phyloP scores from a whole-genome alignment of 2,113 vertebrate species.

The Rallus limicola region DNA sequence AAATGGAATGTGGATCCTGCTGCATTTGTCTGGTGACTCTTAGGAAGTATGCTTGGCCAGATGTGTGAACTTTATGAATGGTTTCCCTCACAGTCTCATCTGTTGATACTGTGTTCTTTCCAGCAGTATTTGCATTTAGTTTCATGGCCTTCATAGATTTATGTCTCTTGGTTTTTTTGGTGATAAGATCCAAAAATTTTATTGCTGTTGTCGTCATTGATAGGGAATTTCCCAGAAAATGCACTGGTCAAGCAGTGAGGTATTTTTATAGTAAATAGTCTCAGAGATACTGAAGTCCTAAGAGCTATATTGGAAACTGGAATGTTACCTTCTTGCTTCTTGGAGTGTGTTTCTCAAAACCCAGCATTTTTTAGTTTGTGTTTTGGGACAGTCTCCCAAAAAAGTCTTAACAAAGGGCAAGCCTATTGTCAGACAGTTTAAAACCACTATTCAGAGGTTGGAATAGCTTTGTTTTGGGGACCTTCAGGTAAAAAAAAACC shows the following conservation, averaged over 20 bases:
- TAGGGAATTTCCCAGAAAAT: background rate
- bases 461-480: background rate
- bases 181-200: background rate
- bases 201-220: background rate
- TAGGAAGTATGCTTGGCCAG: background rate
- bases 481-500: background rate
- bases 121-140: background rate
- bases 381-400: background rate
- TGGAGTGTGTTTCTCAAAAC: background rate
- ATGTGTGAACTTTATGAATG: background rate
- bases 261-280: background rate
- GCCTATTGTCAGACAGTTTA: background rate
- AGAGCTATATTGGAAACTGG: background rate
- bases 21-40: background rate
- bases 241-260: background rate
- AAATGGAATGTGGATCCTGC: background rate
- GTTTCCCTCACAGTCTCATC: background rate
- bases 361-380: background rate
- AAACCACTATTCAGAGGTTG: background rate
- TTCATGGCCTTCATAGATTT: background rate
- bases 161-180: background rate
- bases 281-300: background rate
- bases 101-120: background rate
- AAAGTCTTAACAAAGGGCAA: background rate
- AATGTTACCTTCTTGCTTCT: background rate